Conservation (phyloP, 2,797 vertebrate genomes). For the Vultur gryphus region DNA sequence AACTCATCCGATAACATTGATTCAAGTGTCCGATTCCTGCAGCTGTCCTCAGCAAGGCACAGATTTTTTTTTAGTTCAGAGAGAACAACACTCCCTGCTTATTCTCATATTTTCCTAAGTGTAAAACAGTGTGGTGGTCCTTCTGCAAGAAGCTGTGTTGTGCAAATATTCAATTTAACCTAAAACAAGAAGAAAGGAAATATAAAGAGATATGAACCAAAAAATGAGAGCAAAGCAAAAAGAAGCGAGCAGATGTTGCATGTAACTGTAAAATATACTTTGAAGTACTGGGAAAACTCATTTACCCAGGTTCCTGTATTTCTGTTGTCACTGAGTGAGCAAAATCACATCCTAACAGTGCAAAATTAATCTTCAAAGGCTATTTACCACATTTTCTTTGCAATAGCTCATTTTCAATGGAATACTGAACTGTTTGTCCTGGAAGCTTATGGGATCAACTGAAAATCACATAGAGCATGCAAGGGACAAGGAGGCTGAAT, state of each 20-base stretch:
- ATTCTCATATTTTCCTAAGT: conserved; percentile 66
- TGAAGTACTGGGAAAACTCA: background rate
- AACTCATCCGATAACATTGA: conserved; percentile 99
- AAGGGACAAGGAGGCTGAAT: background rate
- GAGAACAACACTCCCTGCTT: conserved; percentile 38
- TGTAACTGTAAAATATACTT: background rate
- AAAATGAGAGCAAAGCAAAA: background rate
- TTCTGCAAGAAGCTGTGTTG: conserved; percentile 42
- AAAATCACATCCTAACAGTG: background rate
- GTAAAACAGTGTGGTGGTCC: conserved; percentile 21
- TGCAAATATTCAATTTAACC: conserved; percentile 51
- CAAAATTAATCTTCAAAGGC: background rate
- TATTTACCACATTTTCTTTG: background rate
- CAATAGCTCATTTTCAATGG: background rate
- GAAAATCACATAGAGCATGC: background rate
- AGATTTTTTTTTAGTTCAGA: conserved; percentile 29
- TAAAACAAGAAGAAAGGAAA: conserved; percentile 52
- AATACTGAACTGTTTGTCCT: background rate
- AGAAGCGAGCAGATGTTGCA: background rate
- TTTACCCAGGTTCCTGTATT: background rate
- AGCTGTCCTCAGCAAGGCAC: conserved; percentile 67
- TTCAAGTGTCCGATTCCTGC: conserved; percentile 83
- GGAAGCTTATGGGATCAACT: background rate
- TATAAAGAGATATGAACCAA: conserved; percentile 16
- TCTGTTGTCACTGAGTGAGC: background rate